These are phyloP conservation scores for Melitaea cinxia DNA, from an alignment of 1,140 invertebrate genomes.

Conservation along the genomic window DNA sequence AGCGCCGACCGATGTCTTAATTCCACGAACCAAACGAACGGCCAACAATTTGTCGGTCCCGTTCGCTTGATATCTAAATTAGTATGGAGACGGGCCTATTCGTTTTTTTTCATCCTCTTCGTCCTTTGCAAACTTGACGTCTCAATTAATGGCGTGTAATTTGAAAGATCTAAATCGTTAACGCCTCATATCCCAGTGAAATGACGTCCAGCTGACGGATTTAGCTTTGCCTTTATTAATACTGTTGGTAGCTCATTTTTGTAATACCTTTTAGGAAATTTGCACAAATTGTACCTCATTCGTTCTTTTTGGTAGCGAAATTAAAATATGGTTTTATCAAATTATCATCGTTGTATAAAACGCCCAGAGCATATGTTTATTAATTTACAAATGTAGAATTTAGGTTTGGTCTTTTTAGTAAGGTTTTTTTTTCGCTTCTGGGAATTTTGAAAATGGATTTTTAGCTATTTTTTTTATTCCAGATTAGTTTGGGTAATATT, in stretches of 20 bases:
- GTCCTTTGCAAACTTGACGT: slow-evolving; percentile 65
- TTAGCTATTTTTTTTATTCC: too few relatives aligned
- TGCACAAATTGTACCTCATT: slow-evolving; percentile 27
- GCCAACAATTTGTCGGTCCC: slow-evolving; percentile 71
- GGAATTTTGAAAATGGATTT: too few relatives aligned
- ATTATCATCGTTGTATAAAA: not conserved
- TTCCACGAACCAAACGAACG: slow-evolving; percentile 68
- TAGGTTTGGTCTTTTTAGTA: not conserved
- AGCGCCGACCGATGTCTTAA: slow-evolving; percentile 59
- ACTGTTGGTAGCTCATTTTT: slow-evolving; percentile 27
- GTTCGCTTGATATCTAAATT: slow-evolving; percentile 77
- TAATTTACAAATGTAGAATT: not conserved
- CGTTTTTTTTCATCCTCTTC: slow-evolving; percentile 53
- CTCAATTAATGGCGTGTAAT: slow-evolving; percentile 76
- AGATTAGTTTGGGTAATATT: not conserved
- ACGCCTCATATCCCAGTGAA: slow-evolving; percentile 60
- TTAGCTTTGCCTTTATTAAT: slow-evolving; percentile 40
- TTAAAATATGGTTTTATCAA: slow-evolving; percentile 21
- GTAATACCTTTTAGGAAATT: slow-evolving; percentile 27
- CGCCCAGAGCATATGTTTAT: slow-evolving; percentile 6
- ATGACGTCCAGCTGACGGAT: slow-evolving; percentile 47
- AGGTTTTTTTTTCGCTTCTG: not conserved
- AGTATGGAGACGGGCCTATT: slow-evolving; percentile 67
- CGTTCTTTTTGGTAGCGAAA: slow-evolving; percentile 10
- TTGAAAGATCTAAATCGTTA: slow-evolving; percentile 69